Percentiles rank a stretch among this genome's conserved stretches.
Evolutionary conservation across 2,113 vertebrate species (phyloP).

Genomic region (Chaetorhynchus papuensis): DNA sequence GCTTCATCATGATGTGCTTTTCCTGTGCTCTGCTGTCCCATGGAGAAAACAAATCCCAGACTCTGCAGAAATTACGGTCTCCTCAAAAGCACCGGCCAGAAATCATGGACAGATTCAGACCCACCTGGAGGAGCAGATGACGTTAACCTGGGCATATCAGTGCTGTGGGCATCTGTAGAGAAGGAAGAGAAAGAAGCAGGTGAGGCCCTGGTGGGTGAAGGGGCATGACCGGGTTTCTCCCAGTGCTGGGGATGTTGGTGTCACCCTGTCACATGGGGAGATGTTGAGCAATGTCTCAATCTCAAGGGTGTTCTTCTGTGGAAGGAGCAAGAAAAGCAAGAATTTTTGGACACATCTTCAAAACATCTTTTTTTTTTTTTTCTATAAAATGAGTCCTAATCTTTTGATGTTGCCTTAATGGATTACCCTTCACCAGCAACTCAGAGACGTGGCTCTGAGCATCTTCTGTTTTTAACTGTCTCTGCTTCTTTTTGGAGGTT

Average conservation of each 20-base stretch:
- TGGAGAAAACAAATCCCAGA: neutral
- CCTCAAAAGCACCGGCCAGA: neutral
- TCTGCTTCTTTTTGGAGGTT: neutral
- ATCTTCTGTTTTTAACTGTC: neutral
- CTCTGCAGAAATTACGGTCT: neutral
- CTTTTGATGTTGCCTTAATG: accelerated
- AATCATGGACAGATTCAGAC: too few relatives aligned
- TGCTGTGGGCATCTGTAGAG: neutral
- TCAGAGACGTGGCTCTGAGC: accelerated
- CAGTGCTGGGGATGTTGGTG: accelerated
- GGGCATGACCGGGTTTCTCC: accelerated
- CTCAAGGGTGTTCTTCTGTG: neutral
- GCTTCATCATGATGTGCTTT: accelerated
- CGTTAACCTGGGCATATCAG: too few relatives aligned
- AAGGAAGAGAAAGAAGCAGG: neutral
- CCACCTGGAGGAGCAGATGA: neutral
- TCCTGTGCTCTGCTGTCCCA: neutral
- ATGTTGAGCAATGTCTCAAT: neutral
- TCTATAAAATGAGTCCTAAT: neutral
- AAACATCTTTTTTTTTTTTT: too few relatives aligned
- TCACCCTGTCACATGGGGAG: neutral
- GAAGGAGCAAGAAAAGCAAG: accelerated
- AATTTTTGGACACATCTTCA: accelerated
- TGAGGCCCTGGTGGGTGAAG: neutral
- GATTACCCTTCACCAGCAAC: too few relatives aligned